Evolutionary conservation across 2,888 invertebrate species (phyloP), one percentile per base, ranked within the genome.

Genomic region (Itoplectis maculator): DNA sequence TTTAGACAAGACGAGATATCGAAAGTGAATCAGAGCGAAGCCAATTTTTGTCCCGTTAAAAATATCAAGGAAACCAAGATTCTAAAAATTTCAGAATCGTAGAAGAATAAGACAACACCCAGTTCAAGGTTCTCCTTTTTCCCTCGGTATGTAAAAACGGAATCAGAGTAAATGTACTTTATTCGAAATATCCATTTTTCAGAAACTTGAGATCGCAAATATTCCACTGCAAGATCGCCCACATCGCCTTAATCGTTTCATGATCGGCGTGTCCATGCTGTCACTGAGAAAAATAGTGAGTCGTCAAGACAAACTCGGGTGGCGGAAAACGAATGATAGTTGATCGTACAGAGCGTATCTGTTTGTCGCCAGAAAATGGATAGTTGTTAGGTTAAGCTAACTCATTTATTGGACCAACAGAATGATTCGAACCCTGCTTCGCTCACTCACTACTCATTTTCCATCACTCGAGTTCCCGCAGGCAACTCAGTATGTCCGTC

Each of bases 261-360:
- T 47, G n/a, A 47, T n/a, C n/a, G n/a, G 47, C 47, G 47, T 47
- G 47, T 47, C n/a, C 47, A 47, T 47, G n/a, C 47, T n/a, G 8
- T n/a, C 8, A 42, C 13, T 13, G 42, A 42, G 13, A 2, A 29
- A 29, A 5, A 29, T 5, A 29, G 29, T 5, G 29, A 29, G 29
- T 29, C 29, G 29, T 5, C 29, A 5, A 5, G 5, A 29, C 29
- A 5, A 29, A 29, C 29, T 29, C 29, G 29, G 29, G 29, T 29
- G 29, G 3, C 3, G 5, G 29, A 29, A 29, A 29, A 29, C 29
- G 29, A 2, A 29, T 5, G 29, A 5, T 5, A 29, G 29, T 29
- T 29, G 29, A 5, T 3, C 5, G 5, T 3, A 29, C 29, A 2
- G n/a, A 29, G 5, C 29, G 2, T 29, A 29, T 5, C 5, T 5